These are phyloP conservation scores for Zygogramma bicolorata DNA, from an alignment of 2,888 invertebrate species.

Conservation along the genomic window DNA sequence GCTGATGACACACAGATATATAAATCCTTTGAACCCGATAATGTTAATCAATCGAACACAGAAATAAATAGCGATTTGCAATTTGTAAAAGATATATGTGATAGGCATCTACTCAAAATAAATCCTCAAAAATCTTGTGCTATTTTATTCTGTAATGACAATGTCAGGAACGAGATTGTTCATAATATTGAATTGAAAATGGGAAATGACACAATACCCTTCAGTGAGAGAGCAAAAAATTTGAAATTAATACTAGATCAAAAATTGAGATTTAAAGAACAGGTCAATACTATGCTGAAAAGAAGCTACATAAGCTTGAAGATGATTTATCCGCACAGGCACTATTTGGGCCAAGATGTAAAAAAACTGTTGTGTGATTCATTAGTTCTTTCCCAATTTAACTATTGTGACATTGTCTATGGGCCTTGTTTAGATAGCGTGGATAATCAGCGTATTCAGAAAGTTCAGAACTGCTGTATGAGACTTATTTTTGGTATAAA, in stretches of 20 bases:
- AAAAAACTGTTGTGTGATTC: constrained; percentile 3
- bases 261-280: constrained; percentile 9
- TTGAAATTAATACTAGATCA: neutral
- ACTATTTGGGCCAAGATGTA: constrained; percentile 4
- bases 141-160: neutral
- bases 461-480: no score
- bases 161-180: neutral
- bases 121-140: neutral
- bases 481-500: neutral
- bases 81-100: neutral
- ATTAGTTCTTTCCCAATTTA: neutral
- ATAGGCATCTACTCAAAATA: constrained; percentile 1
- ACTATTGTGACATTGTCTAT: constrained; percentile 1
- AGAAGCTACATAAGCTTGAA: constrained; percentile 16
- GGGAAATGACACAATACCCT: neutral
- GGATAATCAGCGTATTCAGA: neutral
- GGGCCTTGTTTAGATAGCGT: neutral
- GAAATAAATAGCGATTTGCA: constrained; percentile 10
- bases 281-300: constrained; percentile 3
- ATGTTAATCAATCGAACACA: neutral
- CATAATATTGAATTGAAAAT: neutral
- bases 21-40: neutral
- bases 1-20: constrained; percentile 11
- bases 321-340: constrained; percentile 6
- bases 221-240: neutral